Conservation (phyloP, 2,888 invertebrate genomes). For the Pterostichus madidus region DNA sequence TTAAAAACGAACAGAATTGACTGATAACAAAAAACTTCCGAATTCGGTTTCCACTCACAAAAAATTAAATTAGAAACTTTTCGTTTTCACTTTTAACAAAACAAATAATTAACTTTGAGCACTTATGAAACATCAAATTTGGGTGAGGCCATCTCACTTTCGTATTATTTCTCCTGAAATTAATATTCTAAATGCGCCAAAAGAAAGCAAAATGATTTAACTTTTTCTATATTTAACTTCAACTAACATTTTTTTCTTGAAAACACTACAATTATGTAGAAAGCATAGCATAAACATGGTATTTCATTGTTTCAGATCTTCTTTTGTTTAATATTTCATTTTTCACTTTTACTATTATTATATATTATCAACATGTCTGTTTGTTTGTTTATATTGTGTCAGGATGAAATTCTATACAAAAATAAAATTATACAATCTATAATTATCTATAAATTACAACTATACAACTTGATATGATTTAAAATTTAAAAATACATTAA, state of each 20-base stretch:
- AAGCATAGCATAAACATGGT: conserved; percentile 4
- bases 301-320: conserved; percentile 25
- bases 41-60: conserved; percentile 39
- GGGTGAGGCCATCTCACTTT: conserved; percentile 17
- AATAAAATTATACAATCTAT: background rate
- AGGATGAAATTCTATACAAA: background rate
- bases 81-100: conserved; percentile 31
- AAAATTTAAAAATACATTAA: background rate
- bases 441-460: background rate
- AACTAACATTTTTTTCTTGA: conserved; percentile 11
- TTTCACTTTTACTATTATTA: conserved; percentile 44
- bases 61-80: conserved; percentile 47
- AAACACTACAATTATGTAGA: conserved; percentile 38
- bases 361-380: conserved; percentile 20
- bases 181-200: conserved; percentile 19
- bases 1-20: background rate
- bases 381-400: conserved; percentile 6
- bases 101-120: background rate
- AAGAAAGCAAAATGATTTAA: conserved; percentile 5
- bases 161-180: conserved; percentile 7
- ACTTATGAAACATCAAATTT: conserved; percentile 29
- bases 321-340: conserved; percentile 27
- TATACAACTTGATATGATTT: background rate
- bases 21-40: background rate
- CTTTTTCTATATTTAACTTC: too few relatives aligned